These are phyloP conservation scores for Anguilla pacifica DNA, from an alignment of 2,797 vertebrate genomes.

Conservation along the genomic window DNA sequence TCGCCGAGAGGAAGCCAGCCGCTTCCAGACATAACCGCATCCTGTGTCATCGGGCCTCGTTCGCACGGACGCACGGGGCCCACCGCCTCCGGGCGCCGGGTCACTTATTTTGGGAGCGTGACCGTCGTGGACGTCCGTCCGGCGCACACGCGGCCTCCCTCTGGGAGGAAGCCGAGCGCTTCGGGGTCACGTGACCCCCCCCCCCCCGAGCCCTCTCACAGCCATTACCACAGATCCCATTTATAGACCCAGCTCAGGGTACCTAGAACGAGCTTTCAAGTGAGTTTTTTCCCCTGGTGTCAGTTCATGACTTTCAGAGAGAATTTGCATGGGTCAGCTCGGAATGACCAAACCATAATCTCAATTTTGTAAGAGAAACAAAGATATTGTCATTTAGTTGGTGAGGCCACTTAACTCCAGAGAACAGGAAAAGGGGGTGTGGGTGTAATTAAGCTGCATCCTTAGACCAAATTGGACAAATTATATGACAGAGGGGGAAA, in stretches of 20 bases:
- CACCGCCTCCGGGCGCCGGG: not conserved
- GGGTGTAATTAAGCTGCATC: not conserved
- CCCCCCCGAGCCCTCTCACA: not conserved
- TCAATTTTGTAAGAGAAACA: not conserved
- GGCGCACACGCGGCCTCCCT: not conserved
- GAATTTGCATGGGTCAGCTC: not conserved
- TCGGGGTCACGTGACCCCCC: not conserved
- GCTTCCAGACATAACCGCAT: conserved; percentile 1
- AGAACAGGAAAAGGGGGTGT: not conserved
- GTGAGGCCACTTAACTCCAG: not conserved
- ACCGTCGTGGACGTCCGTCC: not conserved
- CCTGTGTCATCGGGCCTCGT: not conserved
- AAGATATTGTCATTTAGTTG: not conserved
- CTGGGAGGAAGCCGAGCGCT: not conserved
- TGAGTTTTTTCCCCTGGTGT: not conserved
- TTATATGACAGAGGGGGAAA: not conserved
- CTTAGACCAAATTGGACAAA: not conserved
- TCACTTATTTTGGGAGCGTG: conserved; percentile 13
- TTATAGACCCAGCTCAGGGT: not conserved
- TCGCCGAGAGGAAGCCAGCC: not conserved
- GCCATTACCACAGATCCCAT: not conserved
- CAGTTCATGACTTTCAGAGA: not conserved
- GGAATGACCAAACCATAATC: not conserved
- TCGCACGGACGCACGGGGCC: not conserved
- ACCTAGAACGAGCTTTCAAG: not conserved